Evolutionary conservation across 2,113 vertebrate species (phyloP).

Genomic region (Podarcis raffonei): DNA sequence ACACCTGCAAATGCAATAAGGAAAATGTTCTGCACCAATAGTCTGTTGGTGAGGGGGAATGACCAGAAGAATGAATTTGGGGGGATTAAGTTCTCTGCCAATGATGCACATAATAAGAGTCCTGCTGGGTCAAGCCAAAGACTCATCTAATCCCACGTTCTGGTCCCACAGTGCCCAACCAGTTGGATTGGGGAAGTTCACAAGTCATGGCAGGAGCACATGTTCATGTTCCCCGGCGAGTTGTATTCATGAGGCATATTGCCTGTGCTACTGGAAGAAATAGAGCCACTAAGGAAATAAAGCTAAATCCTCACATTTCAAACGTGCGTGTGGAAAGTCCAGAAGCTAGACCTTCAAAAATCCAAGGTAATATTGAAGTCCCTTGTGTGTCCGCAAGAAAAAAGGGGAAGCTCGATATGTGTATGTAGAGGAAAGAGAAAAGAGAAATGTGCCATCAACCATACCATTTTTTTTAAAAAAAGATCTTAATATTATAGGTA

Average conservation of each 20-base stretch:
- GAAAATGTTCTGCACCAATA: fast-evolving
- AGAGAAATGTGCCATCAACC: background rate
- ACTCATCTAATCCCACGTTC: too few relatives aligned
- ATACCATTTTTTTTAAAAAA: background rate
- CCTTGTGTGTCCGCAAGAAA: background rate
- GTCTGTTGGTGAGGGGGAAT: background rate
- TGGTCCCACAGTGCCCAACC: too few relatives aligned
- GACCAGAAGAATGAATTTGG: background rate
- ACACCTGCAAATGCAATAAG: constrained; percentile 8
- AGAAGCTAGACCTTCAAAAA: background rate
- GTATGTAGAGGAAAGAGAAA: background rate
- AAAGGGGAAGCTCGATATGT: background rate
- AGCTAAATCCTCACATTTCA: background rate
- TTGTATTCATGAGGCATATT: too few relatives aligned
- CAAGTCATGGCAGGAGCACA: too few relatives aligned
- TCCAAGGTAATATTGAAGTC: background rate
- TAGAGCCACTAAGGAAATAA: too few relatives aligned
- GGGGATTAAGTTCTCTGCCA: background rate
- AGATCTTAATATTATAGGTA: background rate
- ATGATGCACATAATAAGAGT: too few relatives aligned
- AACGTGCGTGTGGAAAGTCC: background rate
- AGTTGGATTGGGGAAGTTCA: too few relatives aligned
- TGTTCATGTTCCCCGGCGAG: too few relatives aligned
- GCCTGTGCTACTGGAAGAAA: too few relatives aligned
- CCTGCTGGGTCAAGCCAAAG: too few relatives aligned